Conservation (phyloP, 2,113 vertebrate genomes). For the Pygoscelis adeliae region DNA sequence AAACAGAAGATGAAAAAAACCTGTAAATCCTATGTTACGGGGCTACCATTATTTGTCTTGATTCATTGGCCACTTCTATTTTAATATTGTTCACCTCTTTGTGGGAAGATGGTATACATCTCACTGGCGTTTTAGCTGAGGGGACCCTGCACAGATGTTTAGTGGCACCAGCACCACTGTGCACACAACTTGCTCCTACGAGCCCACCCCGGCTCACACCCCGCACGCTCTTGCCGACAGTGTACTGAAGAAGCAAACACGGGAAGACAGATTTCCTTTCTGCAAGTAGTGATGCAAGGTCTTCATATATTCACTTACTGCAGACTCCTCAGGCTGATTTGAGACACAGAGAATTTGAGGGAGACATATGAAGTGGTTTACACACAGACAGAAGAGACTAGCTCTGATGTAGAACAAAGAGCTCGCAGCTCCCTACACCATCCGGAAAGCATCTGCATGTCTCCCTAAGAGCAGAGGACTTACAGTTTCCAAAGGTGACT, state of each 20-base stretch:
- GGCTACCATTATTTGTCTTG: background rate
- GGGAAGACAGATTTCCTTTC: background rate
- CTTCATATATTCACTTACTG: background rate
- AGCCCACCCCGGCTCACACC: background rate
- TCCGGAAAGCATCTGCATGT: background rate
- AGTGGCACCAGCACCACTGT: background rate
- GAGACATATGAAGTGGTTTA: background rate
- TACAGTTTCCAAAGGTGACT: background rate
- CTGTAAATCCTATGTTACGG: background rate
- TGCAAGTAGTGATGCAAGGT: background rate
- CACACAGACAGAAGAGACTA: background rate
- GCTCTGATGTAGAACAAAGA: background rate
- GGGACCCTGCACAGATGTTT: background rate
- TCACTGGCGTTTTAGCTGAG: background rate
- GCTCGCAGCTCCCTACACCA: background rate
- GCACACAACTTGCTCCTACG: background rate
- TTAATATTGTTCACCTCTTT: background rate
- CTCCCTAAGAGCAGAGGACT: background rate
- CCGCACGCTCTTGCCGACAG: accelerated
- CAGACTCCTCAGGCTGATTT: background rate
- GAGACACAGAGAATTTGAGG: background rate
- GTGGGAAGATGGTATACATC: background rate
- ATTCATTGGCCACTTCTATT: background rate
- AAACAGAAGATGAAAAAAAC: background rate
- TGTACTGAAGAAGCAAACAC: background rate